phyloP scores from a whole-genome alignment of 2,113 vertebrate species.

The Daubentonia madagascariensis region DNA sequence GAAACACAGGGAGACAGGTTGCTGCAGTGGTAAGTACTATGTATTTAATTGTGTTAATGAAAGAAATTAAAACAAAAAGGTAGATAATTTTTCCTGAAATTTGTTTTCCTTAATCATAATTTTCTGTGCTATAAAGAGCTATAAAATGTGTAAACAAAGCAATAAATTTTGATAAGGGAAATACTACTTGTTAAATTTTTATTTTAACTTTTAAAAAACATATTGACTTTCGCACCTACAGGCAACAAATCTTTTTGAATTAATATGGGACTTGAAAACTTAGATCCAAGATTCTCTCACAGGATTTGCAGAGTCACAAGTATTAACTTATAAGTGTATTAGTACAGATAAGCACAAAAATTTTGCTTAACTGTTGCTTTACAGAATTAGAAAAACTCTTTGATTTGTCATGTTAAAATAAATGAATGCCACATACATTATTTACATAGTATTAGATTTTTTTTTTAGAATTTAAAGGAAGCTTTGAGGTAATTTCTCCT shows the following conservation, averaged over 20 bases:
- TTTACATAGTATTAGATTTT: not conserved
- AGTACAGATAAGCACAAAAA: not conserved
- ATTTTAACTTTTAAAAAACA: not conserved
- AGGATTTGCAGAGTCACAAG: not conserved
- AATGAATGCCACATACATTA: not conserved
- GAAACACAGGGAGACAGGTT: constrained; percentile 89
- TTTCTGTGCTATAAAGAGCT: not conserved
- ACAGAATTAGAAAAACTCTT: not conserved
- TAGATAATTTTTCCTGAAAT: not conserved
- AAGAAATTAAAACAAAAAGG: not conserved
- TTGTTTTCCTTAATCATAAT: not conserved
- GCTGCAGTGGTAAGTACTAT: constrained; percentile 87
- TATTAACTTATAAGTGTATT: not conserved
- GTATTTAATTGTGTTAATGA: fast-evolving
- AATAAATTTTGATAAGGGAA: not conserved
- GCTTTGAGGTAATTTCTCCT: not conserved
- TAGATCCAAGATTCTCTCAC: not conserved
- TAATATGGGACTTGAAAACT: not conserved
- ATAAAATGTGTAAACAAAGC: not conserved
- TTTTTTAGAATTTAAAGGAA: not conserved
- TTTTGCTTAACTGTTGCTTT: not conserved
- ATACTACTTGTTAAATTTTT: constrained; percentile 13
- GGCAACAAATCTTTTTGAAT: not conserved
- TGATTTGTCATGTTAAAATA: not conserved
- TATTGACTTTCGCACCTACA: not conserved